phyloP scores from a whole-genome alignment of 2,113 vertebrate genomes.

The Prinia subflava region DNA sequence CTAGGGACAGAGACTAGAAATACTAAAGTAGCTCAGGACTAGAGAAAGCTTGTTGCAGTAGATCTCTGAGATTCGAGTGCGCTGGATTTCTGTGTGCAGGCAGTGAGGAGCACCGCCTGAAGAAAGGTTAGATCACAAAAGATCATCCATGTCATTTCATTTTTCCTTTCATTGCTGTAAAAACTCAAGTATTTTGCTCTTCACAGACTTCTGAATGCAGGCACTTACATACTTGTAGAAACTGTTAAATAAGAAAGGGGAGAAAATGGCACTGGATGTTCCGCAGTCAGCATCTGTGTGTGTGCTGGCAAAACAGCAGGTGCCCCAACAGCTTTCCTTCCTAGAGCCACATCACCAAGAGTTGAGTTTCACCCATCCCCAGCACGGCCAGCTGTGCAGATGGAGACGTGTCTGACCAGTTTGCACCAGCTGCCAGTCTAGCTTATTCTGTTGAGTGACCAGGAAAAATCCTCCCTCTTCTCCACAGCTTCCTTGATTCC shows the following conservation, averaged over 20 bases:
- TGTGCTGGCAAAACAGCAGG: neutral
- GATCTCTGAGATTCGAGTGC: accelerated
- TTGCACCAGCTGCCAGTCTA: neutral
- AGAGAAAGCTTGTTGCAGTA: neutral
- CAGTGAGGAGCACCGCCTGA: neutral
- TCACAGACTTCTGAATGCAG: neutral
- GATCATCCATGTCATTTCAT: neutral
- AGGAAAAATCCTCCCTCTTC: neutral
- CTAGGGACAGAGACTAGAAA: neutral
- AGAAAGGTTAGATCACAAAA: neutral
- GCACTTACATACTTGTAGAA: neutral
- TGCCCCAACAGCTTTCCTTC: neutral
- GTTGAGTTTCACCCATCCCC: neutral
- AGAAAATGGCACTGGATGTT: neutral
- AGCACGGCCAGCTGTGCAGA: neutral
- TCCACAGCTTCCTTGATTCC: neutral
- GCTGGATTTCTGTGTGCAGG: accelerated
- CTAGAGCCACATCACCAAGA: neutral
- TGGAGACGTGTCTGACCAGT: neutral
- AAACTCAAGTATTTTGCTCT: neutral
- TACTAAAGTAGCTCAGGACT: neutral
- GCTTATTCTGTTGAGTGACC: neutral
- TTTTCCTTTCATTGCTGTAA: neutral
- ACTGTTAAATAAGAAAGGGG: neutral
- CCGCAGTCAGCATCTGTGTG: neutral